phyloP scores from a whole-genome alignment of 2,113 vertebrate species.

The Corynorhinus townsendii region DNA sequence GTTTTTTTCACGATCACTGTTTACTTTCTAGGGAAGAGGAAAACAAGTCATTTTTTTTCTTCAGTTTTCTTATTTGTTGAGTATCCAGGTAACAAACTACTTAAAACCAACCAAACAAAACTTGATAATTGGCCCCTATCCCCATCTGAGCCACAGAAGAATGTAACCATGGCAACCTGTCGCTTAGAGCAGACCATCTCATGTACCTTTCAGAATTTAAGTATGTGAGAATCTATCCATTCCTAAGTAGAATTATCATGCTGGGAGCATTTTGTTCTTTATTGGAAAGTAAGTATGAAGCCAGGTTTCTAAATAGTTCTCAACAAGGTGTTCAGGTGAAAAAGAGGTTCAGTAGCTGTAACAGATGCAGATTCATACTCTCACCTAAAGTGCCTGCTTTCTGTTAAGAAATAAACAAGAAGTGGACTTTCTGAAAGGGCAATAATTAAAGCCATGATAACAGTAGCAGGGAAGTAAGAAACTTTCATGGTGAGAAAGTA shows the following conservation, averaged over 20 bases:
- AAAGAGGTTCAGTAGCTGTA: background rate
- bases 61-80: conserved; percentile 80
- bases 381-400: conserved; percentile 50
- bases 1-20: conserved; percentile 44
- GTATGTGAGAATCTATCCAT: conserved; percentile 77
- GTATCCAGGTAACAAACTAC: conserved; percentile 87
- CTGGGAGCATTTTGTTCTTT: conserved; percentile 74
- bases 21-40: conserved; percentile 74
- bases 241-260: conserved; percentile 78
- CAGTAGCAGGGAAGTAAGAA: conserved; percentile 37
- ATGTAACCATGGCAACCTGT: conserved; percentile 83
- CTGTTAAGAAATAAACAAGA: conserved; percentile 51
- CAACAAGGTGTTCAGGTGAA: conserved; percentile 42
- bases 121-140: conserved; percentile 84
- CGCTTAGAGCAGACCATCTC: conserved; percentile 77
- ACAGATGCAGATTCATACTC: background rate
- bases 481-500: background rate
- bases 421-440: conserved; percentile 20
- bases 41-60: conserved; percentile 65
- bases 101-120: conserved; percentile 86
- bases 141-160: conserved; percentile 77
- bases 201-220: conserved; percentile 80
- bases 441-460: conserved; percentile 62
- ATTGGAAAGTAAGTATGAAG: conserved; percentile 67
- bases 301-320: conserved; percentile 62